Evolutionary conservation across 64 coral and sea anemone species (phyloP).

Genomic region (Acropora tenuis): DNA sequence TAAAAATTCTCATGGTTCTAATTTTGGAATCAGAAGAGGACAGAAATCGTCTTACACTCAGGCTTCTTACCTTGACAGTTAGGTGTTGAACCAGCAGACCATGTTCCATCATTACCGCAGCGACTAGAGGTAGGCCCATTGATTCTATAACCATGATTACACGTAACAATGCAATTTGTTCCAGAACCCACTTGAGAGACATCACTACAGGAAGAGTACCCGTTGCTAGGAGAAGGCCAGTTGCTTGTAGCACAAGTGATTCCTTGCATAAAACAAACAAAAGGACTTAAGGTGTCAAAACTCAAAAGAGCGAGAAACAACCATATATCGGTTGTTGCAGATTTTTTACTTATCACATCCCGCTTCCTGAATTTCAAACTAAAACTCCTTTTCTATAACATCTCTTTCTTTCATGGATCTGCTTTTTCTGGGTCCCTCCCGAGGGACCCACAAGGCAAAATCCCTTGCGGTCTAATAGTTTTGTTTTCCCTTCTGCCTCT

Average conservation of each 20-base stretch:
- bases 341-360: not conserved
- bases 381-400: not conserved
- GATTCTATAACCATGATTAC: conserved; percentile 47
- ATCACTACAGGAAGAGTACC: conserved; percentile 14
- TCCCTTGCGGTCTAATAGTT: not conserved
- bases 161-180: conserved; percentile 24
- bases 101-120: conserved; percentile 47
- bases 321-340: not conserved
- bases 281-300: not conserved
- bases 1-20: not conserved
- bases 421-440: too few species aligned
- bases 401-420: too few species aligned
- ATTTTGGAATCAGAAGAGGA: not conserved
- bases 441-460: not conserved
- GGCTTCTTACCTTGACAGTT: conserved; percentile 53
- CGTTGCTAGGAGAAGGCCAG: conserved; percentile 48
- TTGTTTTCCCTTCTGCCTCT: not conserved
- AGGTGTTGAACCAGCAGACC: conserved; percentile 41
- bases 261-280: conserved; percentile 14
- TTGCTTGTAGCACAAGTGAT: conserved; percentile 20
- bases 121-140: not conserved
- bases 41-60: not conserved
- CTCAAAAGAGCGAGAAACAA: not conserved
- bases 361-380: too few species aligned
- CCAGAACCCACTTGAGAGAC: conserved; percentile 1